Evolutionary conservation across 2,113 vertebrate species (phyloP).

Genomic region (Dolichallabes microphthalmus): DNA sequence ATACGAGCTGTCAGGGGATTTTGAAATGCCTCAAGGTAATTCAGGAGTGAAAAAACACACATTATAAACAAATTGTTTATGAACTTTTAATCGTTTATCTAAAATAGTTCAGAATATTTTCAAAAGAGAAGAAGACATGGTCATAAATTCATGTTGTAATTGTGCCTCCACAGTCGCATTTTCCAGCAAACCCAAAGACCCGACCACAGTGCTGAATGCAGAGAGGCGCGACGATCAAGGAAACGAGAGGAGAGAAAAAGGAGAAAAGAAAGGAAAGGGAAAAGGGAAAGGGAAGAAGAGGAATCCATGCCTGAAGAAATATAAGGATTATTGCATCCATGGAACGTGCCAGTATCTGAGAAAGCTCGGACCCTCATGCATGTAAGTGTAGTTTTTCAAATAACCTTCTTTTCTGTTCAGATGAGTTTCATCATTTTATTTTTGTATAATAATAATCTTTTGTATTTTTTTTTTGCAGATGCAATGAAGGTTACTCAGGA

Average conservation of each 20-base stretch:
- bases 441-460: neutral
- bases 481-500: conserved; percentile 82
- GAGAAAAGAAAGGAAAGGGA: conserved; percentile 72
- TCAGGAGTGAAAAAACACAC: neutral
- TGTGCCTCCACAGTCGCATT: conserved; percentile 76
- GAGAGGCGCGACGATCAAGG: conserved; percentile 60
- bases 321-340: conserved; percentile 93
- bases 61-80: neutral
- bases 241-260: conserved; percentile 72
- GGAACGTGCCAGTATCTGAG: conserved; percentile 87
- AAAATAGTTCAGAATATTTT: neutral
- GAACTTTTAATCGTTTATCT: neutral
- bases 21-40: conserved; percentile 66
- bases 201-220: conserved; percentile 55
- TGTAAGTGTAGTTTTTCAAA: conserved; percentile 75
- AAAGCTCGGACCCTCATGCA: conserved; percentile 80
- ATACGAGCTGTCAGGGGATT: conserved; percentile 68
- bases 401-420: no score
- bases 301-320: conserved; percentile 88
- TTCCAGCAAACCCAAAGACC: conserved; percentile 84
- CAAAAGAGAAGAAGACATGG: neutral
- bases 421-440: neutral
- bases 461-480: conserved; percentile 60
- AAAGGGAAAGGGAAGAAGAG: conserved; percentile 90
- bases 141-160: neutral